Conservation (phyloP, 2,113 vertebrate genomes). For the Vicugna pacos region DNA sequence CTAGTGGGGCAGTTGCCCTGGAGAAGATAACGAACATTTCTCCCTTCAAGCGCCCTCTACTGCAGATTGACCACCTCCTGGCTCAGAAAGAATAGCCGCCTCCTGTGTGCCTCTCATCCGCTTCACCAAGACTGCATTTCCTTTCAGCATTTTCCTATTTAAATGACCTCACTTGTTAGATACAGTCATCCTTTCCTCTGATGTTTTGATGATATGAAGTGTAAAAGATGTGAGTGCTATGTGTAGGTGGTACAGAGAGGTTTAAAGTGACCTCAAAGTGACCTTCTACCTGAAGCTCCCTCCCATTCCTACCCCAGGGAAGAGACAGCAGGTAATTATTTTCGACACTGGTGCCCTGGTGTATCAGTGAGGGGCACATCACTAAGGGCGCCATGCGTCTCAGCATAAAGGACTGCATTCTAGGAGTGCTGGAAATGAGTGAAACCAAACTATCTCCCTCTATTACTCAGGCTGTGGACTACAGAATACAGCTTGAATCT, state of each 20-base stretch:
- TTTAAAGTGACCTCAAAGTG: neutral
- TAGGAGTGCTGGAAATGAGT: neutral
- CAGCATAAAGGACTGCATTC: neutral
- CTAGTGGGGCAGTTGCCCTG: neutral
- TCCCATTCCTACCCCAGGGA: neutral
- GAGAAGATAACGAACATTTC: slow-evolving; percentile 44
- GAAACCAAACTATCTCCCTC: neutral
- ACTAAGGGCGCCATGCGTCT: neutral
- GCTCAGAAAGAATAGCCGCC: neutral
- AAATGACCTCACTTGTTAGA: neutral
- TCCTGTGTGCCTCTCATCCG: neutral
- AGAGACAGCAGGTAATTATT: neutral
- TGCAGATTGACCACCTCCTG: neutral
- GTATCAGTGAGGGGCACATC: neutral
- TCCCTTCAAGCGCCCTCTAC: neutral
- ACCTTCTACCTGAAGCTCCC: neutral
- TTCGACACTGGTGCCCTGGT: neutral
- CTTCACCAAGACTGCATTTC: slow-evolving; percentile 41
- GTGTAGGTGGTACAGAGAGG: accelerated
- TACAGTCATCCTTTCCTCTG: neutral
- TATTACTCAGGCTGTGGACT: neutral
- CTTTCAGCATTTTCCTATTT: neutral
- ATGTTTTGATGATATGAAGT: neutral
- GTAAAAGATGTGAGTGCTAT: neutral
- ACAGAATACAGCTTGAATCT: neutral